Percentiles rank a stretch among this genome's conserved stretches.
These are phyloP conservation scores for Acanthornis magna DNA, from an alignment of 2,797 vertebrate species.

Conservation along the genomic window DNA sequence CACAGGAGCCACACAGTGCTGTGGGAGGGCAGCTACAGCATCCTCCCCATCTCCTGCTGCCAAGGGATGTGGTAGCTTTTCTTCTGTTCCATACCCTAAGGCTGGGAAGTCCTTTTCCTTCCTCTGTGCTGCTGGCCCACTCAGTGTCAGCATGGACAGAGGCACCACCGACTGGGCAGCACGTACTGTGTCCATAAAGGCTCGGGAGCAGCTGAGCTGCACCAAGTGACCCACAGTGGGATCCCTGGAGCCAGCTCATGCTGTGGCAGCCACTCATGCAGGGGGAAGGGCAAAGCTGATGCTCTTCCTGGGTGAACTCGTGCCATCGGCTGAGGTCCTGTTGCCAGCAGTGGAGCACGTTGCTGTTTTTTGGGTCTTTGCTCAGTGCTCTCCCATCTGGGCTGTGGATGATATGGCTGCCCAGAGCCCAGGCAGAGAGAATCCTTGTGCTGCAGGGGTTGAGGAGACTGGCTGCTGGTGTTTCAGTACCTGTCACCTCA, in stretches of 20 bases:
- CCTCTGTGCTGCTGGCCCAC: accelerated
- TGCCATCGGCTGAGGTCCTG: accelerated
- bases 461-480: not conserved
- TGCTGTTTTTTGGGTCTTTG: not conserved
- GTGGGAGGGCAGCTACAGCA: not conserved
- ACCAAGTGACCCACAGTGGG: accelerated
- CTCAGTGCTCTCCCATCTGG: not conserved
- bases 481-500: not conserved
- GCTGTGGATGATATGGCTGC: not conserved
- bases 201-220: not conserved
- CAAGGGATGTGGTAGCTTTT: not conserved
- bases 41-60: not conserved
- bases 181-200: not conserved
- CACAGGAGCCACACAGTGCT: not conserved
- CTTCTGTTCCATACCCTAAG: not conserved
- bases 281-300: not conserved
- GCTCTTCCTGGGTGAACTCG: not conserved
- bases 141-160: accelerated
- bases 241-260: not conserved
- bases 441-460: not conserved
- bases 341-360: accelerated
- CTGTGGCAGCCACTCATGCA: not conserved
- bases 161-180: accelerated
- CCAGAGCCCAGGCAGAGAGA: not conserved
- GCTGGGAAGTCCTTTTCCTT: not conserved